These are phyloP conservation scores for Lepidurus apus DNA, from an alignment of 1,140 invertebrate species.

Conservation along the genomic window DNA sequence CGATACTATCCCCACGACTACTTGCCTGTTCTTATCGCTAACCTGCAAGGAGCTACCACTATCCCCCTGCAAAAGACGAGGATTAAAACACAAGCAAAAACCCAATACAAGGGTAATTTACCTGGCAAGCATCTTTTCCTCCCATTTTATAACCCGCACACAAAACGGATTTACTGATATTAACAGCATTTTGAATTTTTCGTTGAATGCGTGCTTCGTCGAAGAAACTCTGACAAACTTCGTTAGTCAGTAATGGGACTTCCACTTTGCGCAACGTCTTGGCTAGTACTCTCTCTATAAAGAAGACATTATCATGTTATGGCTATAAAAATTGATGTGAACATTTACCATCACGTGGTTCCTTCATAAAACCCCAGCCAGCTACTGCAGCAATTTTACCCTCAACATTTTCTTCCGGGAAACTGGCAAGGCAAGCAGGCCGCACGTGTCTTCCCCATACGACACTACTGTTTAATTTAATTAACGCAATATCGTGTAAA, in stretches of 20 bases:
- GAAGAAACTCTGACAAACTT: constrained; percentile 70
- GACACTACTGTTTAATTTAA: constrained; percentile 20
- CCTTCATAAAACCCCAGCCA: constrained; percentile 28
- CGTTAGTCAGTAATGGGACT: constrained; percentile 82
- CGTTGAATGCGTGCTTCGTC: constrained; percentile 43
- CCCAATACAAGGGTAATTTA: constrained; percentile 41
- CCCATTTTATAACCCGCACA: constrained; percentile 71
- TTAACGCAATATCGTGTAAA: constrained; percentile 41
- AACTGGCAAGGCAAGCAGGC: constrained; percentile 27
- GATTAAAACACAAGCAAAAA: background rate
- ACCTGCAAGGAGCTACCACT: constrained; percentile 38
- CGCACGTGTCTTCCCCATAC: constrained; percentile 24
- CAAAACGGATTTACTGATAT: constrained; percentile 42
- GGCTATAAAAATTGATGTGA: background rate
- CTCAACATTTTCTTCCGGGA: background rate
- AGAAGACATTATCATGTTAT: background rate
- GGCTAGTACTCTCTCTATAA: constrained; percentile 70
- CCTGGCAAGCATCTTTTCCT: constrained; percentile 77
- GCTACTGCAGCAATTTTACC: constrained; percentile 20
- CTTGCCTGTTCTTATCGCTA: constrained; percentile 32
- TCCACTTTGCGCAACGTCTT: constrained; percentile 87
- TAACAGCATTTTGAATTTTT: constrained; percentile 2
- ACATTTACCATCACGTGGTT: background rate
- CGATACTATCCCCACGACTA: constrained; percentile 58
- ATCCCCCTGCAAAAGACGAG: constrained; percentile 8